A percentile compares a stretch with the other conserved stretches of the same genome.
Conservation (phyloP, 2,797 vertebrate genomes). For the Lacerta bilineata region DNA sequence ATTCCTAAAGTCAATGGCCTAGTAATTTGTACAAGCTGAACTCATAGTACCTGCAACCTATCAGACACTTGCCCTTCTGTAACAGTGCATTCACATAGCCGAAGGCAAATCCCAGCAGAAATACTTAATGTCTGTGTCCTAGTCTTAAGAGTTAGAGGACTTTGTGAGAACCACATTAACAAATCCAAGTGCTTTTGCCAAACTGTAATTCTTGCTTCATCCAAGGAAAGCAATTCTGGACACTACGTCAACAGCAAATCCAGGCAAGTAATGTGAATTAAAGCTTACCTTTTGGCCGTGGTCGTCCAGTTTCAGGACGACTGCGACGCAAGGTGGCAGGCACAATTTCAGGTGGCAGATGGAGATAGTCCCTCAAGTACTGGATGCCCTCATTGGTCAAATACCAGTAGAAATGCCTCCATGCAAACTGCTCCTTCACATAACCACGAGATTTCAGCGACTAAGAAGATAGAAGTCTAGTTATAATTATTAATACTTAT, state of each 20-base stretch:
- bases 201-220: neutral
- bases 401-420: conserved; percentile 99
- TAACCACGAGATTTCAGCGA: conserved; percentile 98
- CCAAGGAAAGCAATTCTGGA: neutral
- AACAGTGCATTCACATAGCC: neutral
- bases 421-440: conserved; percentile 99
- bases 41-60: neutral
- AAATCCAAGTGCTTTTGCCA: neutral
- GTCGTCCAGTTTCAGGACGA: conserved; percentile 95
- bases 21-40: neutral
- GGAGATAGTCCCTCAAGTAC: conserved; percentile 97
- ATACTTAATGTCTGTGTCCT: neutral
- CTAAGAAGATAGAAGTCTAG: conserved; percentile 73
- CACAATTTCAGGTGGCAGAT: conserved; percentile 97
- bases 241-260: neutral
- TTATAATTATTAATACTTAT: neutral
- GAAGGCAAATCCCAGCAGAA: neutral
- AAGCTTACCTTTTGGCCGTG: conserved; percentile 92
- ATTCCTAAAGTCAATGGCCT: neutral
- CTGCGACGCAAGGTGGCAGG: conserved; percentile 96
- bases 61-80: neutral
- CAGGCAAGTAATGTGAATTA: neutral
- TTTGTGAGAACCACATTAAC: neutral
- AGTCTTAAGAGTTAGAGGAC: neutral
- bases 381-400: conserved; percentile 99